phyloP scores from a whole-genome alignment of 2,113 vertebrate genomes.

The Larimichthys polyactis region DNA sequence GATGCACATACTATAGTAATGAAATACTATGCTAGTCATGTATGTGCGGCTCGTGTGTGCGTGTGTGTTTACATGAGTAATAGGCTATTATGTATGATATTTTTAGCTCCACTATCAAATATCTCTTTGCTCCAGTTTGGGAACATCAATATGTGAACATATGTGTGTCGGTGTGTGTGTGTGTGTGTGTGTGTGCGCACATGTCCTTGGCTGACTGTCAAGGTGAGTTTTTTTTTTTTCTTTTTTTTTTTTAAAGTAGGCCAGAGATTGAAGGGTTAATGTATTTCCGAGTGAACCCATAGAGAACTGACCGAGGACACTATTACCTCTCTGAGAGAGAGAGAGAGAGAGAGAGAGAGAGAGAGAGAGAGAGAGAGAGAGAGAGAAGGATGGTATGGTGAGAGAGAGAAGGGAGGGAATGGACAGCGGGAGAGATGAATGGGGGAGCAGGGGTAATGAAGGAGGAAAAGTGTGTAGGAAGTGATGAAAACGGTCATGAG shows the following conservation, averaged over 20 bases:
- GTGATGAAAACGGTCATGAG: constrained; percentile 37
- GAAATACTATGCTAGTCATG: not conserved
- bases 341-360: constrained; percentile 15
- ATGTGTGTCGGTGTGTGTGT: constrained; percentile 28
- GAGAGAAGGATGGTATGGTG: not conserved
- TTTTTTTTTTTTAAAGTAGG: constrained; percentile 63
- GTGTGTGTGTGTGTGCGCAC: constrained; percentile 16
- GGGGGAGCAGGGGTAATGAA: constrained; percentile 12
- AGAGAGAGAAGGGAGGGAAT: not conserved
- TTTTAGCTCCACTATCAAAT: constrained; percentile 72
- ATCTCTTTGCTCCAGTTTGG: constrained; percentile 53
- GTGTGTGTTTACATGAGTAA: constrained; percentile 23
- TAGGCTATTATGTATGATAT: constrained; percentile 45
- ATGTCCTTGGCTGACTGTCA: constrained; percentile 69
- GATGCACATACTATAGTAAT: constrained; percentile 6
- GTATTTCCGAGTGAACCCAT: constrained; percentile 68
- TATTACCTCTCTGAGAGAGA: constrained; percentile 42
- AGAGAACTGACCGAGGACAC: constrained; percentile 69
- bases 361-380: not conserved
- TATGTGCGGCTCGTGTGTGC: not conserved
- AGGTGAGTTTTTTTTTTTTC: constrained; percentile 54
- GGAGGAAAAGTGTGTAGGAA: constrained; percentile 5
- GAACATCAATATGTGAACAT: constrained; percentile 71
- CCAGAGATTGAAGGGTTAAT: constrained; percentile 71
- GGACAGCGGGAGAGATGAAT: constrained; percentile 17